Evolutionary conservation across 1,140 invertebrate species (phyloP).

Genomic region (Papilio dardanus): DNA sequence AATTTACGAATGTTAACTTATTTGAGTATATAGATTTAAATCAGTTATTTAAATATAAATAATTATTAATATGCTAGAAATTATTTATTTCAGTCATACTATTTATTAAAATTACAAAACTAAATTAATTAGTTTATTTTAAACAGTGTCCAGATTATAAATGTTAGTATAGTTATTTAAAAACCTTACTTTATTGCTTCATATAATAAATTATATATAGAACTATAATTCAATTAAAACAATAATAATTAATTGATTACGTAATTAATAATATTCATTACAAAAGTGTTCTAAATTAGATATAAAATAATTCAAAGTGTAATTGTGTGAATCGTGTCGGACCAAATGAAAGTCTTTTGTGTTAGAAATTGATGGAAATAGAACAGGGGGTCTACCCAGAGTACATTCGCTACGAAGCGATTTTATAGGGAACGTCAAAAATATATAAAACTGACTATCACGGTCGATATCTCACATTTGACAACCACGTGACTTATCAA

Average conservation of each 20-base stretch:
- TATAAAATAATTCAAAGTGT: not conserved
- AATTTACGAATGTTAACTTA: constrained; percentile 29
- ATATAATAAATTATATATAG: constrained; percentile 1
- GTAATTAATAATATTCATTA: constrained; percentile 6
- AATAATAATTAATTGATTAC: constrained; percentile 9
- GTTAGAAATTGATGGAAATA: not conserved
- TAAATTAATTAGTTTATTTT: no score
- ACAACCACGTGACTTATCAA: no score
- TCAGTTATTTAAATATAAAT: not conserved
- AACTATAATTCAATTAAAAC: constrained; percentile 28
- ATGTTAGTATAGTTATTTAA: no score
- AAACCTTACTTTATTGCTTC: constrained; percentile 5
- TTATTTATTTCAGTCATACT: not conserved
- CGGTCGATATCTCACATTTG: no score
- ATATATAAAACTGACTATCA: no score
- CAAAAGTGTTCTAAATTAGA: not conserved
- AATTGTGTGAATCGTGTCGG: not conserved
- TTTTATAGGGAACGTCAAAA: no score
- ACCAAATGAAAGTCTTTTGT: not conserved
- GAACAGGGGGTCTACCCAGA: no score
- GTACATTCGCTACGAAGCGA: no score
- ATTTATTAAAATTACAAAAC: no score
- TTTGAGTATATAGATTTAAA: not conserved
- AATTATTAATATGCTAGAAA: no score
- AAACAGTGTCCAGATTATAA: no score